These are phyloP conservation scores for Dolomedes plantarius DNA, from an alignment of 2,888 invertebrate genomes.

Conservation along the genomic window DNA sequence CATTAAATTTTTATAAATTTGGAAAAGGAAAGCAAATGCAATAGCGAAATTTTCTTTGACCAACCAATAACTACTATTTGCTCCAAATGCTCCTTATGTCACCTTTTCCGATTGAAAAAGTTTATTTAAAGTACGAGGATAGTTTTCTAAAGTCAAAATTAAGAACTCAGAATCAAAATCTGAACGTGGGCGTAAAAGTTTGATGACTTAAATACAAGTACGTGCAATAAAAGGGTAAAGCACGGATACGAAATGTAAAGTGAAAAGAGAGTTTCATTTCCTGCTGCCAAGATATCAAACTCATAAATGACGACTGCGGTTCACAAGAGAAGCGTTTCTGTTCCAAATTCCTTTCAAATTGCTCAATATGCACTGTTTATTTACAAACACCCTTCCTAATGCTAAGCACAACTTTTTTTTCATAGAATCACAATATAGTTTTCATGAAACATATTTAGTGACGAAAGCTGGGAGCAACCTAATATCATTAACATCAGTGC, in stretches of 20 bases:
- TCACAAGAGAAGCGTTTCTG: neutral
- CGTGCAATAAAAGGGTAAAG: neutral
- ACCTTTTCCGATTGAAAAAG: conserved; percentile 4
- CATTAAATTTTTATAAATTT: no score
- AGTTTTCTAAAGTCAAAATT: neutral
- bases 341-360: neutral
- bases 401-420: neutral
- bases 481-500: no score
- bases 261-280: neutral
- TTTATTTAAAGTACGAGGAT: neutral
- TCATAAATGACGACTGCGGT: neutral
- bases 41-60: neutral
- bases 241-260: neutral
- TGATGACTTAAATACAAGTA: neutral
- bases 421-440: no score
- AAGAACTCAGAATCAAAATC: neutral
- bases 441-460: no score
- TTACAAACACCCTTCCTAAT: neutral
- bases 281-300: conserved; percentile 7
- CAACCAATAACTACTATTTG: neutral
- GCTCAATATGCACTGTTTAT: neutral
- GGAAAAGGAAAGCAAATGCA: no score
- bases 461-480: no score
- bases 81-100: neutral
- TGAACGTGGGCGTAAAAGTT: neutral